A percentile compares a stretch with the other conserved stretches of the same genome.
phyloP scores from a whole-genome alignment of 2,113 vertebrate genomes.

The Carettochelys insculpta region DNA sequence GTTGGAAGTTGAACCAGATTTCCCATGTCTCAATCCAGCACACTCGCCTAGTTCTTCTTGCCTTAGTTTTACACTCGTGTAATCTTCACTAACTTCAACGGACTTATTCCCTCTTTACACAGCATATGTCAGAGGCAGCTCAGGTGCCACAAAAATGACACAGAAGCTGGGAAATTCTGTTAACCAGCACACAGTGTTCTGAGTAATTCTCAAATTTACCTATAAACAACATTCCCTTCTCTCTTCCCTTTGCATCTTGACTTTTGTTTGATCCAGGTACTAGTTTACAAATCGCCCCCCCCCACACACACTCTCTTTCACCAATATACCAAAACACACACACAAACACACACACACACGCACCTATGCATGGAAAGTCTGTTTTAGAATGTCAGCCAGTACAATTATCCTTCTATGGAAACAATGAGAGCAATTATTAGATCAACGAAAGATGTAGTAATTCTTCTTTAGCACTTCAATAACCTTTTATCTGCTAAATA shows the following conservation, averaged over 20 bases:
- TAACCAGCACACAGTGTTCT: background rate
- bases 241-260: background rate
- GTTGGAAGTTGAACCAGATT: background rate
- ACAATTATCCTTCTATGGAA: constrained; percentile 47
- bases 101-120: background rate
- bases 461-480: constrained; percentile 69
- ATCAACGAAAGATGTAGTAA: constrained; percentile 40
- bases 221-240: background rate
- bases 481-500: constrained; percentile 73
- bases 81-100: background rate
- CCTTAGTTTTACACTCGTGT: background rate
- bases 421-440: constrained; percentile 62
- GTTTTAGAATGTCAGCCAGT: background rate
- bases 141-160: background rate
- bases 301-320: background rate
- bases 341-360: accelerated
- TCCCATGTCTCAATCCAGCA: background rate
- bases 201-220: background rate
- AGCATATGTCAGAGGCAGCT: background rate
- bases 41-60: background rate
- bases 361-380: background rate
- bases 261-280: background rate
- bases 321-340: background rate
- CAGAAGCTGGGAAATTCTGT: background rate
- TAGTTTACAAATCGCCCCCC: too few relatives aligned